These are phyloP conservation scores for Limnephilus lunatus DNA, from an alignment of 2,888 invertebrate genomes.

Conservation along the genomic window DNA sequence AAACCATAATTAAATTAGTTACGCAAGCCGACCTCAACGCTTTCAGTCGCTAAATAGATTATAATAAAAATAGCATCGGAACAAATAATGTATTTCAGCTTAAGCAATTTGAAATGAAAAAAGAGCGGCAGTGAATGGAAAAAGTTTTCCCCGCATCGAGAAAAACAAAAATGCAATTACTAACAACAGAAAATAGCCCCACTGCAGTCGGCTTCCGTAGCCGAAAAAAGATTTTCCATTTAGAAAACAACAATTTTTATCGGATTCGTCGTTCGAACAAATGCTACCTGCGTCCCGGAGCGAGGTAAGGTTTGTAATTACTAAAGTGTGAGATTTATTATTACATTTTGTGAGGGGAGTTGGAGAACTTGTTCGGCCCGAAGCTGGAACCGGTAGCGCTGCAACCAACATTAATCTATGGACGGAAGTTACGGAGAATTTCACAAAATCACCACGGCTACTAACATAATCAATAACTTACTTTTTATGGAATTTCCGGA, in stretches of 20 bases:
- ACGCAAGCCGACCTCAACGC: background rate
- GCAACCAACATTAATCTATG: conserved; percentile 5
- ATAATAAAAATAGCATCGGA: conserved; percentile 18
- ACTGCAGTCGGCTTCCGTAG: conserved; percentile 21
- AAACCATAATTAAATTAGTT: background rate
- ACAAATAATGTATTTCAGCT: conserved; percentile 34
- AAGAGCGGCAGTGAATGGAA: conserved; percentile 34
- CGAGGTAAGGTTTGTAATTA: conserved; percentile 57
- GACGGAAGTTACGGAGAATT: background rate
- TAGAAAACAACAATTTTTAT: conserved; percentile 56
- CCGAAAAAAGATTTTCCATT: conserved; percentile 53
- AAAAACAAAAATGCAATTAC: conserved; percentile 62
- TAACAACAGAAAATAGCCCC: conserved; percentile 49
- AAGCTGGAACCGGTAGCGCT: background rate
- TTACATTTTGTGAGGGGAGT: conserved; percentile 46
- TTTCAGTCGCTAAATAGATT: background rate
- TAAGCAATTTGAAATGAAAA: conserved; percentile 33
- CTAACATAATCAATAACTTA: background rate
- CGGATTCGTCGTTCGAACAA: conserved; percentile 45
- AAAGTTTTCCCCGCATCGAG: conserved; percentile 52
- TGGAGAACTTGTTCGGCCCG: conserved; percentile 3
- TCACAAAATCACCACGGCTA: background rate
- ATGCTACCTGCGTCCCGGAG: conserved; percentile 51
- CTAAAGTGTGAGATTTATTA: conserved; percentile 63
- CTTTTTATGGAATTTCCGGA: background rate